phyloP scores from a whole-genome alignment of 37 sponge, comb jelly and placozoan species.

The Hormiphora californensis region DNA sequence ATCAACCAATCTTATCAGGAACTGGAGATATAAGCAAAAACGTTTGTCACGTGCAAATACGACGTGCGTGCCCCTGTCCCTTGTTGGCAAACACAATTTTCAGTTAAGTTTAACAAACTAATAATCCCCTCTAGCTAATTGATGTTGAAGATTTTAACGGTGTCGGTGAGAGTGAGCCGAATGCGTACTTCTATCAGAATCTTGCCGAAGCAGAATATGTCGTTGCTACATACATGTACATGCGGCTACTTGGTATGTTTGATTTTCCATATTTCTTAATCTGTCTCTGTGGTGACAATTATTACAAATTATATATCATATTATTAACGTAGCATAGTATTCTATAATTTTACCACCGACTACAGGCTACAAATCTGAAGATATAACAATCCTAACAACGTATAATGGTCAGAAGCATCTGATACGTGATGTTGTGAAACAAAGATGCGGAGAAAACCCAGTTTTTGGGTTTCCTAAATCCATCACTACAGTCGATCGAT shows the following conservation, averaged over 20 bases:
- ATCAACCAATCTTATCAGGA: no score
- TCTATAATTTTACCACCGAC: background rate
- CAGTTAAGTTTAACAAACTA: no score
- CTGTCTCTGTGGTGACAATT: no score
- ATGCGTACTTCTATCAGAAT: conserved; percentile 93
- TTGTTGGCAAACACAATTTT: no score
- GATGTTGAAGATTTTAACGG: conserved; percentile 96
- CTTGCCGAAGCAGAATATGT: conserved; percentile 95
- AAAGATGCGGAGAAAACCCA: conserved; percentile 90
- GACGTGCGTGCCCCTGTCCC: no score
- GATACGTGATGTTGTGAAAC: conserved; percentile 85
- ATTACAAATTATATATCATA: background rate
- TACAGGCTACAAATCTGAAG: conserved; percentile 84
- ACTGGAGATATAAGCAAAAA: no score
- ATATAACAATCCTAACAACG: conserved; percentile 97
- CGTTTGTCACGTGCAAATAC: no score
- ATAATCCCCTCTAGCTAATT: conserved; percentile 64
- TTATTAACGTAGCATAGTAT: background rate
- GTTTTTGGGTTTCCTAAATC: conserved; percentile 81
- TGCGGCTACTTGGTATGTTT: conserved; percentile 71
- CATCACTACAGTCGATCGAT: conserved; percentile 87
- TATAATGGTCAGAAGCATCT: conserved; percentile 99
- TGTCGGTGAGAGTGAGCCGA: conserved; percentile 86
- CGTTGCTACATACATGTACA: conserved; percentile 95
- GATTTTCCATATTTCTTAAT: background rate